Percentiles rank a stretch among this genome's conserved stretches.
Conservation (phyloP, 2,888 invertebrate genomes). For the Pyrrhosoma nymphula region DNA sequence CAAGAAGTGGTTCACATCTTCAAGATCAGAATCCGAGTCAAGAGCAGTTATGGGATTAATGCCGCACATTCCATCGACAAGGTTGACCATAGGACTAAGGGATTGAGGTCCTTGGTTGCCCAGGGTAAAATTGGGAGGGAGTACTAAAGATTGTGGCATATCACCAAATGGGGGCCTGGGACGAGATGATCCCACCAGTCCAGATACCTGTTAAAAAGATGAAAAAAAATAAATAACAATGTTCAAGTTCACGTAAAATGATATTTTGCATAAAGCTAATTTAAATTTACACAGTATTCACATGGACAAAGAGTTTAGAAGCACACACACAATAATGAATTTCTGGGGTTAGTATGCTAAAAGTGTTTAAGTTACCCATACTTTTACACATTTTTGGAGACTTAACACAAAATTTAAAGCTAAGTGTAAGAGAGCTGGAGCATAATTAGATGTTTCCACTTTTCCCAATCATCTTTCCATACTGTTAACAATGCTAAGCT, state of each 20-base stretch:
- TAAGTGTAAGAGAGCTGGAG: too few species aligned
- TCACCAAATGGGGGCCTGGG: background rate
- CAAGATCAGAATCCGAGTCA: constrained; percentile 85
- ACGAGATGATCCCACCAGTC: background rate
- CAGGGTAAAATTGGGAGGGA: constrained; percentile 12
- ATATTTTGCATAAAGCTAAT: background rate
- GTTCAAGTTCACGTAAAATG: background rate
- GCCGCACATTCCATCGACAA: constrained; percentile 44
- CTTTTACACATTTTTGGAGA: too few species aligned
- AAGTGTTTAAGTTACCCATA: too few species aligned
- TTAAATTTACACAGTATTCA: too few species aligned
- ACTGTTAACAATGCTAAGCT: too few species aligned
- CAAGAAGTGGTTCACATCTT: constrained; percentile 83
- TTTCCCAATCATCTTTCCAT: too few species aligned
- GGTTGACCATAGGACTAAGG: constrained; percentile 55
- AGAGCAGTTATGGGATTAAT: constrained; percentile 69
- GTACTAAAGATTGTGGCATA: background rate
- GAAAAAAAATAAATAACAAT: background rate
- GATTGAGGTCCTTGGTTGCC: constrained; percentile 35
- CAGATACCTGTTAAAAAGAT: background rate
- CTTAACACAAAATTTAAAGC: too few species aligned
- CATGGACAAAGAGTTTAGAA: too few species aligned
- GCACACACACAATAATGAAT: too few species aligned
- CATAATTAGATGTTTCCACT: too few species aligned
- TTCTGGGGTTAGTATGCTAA: too few species aligned